Evolutionary conservation across 2,888 invertebrate species (phyloP).

Genomic region (Cephus runcator): DNA sequence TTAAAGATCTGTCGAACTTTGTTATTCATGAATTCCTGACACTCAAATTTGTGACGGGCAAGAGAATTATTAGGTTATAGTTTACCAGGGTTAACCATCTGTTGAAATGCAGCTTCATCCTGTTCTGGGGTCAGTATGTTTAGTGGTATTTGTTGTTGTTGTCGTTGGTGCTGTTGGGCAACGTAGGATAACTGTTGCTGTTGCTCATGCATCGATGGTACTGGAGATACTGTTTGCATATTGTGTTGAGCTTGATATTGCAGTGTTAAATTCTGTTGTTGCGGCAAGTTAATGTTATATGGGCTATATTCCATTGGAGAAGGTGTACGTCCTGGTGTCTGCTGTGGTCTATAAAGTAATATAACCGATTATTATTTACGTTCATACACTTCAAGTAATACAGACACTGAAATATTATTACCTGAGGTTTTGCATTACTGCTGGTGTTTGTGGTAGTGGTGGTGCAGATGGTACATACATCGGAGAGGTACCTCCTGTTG

Average conservation of each 20-base stretch:
- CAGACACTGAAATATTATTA: conserved; percentile 20
- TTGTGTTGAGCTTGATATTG: conserved; percentile 27
- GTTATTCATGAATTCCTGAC: conserved; percentile 10
- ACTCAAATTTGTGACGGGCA: not conserved
- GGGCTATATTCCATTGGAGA: conserved; percentile 47
- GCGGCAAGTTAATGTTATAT: conserved; percentile 38
- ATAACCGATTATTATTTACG: not conserved
- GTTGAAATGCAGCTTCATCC: conserved; percentile 27
- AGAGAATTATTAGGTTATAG: not conserved
- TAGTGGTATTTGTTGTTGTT: conserved; percentile 30
- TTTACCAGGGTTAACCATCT: conserved; percentile 36
- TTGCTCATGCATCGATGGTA: not conserved
- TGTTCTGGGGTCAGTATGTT: conserved; percentile 33
- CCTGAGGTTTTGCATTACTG: conserved; percentile 38
- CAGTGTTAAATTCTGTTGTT: conserved; percentile 32
- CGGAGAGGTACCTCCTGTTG: conserved; percentile 32
- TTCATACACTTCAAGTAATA: not conserved
- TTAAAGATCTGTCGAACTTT: conserved; percentile 14
- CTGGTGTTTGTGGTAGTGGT: conserved; percentile 25
- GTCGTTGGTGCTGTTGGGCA: conserved; percentile 21
- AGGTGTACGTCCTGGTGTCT: conserved; percentile 43
- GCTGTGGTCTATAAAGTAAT: not conserved
- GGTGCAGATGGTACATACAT: conserved; percentile 35
- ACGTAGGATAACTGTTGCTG: conserved; percentile 30
- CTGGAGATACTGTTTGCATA: not conserved